Evolutionary conservation across 2,888 invertebrate species (phyloP).

Genomic region (Homarus gammarus): DNA sequence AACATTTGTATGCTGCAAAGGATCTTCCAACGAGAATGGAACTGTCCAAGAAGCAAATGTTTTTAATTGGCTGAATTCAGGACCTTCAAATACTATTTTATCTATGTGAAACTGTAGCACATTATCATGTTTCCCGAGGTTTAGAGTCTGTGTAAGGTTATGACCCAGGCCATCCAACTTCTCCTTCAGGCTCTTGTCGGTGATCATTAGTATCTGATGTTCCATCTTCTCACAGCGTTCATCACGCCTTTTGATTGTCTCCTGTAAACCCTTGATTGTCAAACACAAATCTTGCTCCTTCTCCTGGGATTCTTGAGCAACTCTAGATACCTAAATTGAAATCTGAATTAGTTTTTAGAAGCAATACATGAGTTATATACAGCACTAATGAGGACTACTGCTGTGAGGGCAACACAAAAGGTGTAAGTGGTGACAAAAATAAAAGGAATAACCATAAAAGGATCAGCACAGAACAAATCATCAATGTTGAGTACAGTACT

Average conservation of each 20-base stretch:
- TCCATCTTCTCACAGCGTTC: slow-evolving; percentile 54
- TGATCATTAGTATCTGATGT: slow-evolving; percentile 48
- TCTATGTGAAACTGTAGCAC: slow-evolving; percentile 71
- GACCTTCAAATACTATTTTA: slow-evolving; percentile 48
- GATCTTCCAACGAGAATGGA: slow-evolving; percentile 69
- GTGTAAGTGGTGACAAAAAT: too few relatives aligned
- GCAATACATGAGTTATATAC: too few relatives aligned
- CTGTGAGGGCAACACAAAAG: too few relatives aligned
- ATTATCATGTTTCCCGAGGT: slow-evolving; percentile 70
- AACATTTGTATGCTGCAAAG: slow-evolving; percentile 73
- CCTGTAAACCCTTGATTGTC: slow-evolving; percentile 31
- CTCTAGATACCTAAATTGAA: slow-evolving; percentile 38
- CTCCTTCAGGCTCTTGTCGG: slow-evolving; percentile 30
- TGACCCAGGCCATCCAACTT: slow-evolving; percentile 21
- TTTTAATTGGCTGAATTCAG: slow-evolving; percentile 58
- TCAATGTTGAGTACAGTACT: too few relatives aligned
- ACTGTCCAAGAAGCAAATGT: slow-evolving; percentile 75
- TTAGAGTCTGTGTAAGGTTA: slow-evolving; percentile 50
- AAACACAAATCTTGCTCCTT: slow-evolving; percentile 13
- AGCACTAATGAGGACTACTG: too few relatives aligned
- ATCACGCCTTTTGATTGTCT: slow-evolving; percentile 39
- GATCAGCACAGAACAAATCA: too few relatives aligned
- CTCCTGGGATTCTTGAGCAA: slow-evolving; percentile 41
- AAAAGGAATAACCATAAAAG: too few relatives aligned
- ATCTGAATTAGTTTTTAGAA: neutral